These are phyloP conservation scores for Epinephelus awoara DNA, from an alignment of 2,797 vertebrate species.

Conservation along the genomic window DNA sequence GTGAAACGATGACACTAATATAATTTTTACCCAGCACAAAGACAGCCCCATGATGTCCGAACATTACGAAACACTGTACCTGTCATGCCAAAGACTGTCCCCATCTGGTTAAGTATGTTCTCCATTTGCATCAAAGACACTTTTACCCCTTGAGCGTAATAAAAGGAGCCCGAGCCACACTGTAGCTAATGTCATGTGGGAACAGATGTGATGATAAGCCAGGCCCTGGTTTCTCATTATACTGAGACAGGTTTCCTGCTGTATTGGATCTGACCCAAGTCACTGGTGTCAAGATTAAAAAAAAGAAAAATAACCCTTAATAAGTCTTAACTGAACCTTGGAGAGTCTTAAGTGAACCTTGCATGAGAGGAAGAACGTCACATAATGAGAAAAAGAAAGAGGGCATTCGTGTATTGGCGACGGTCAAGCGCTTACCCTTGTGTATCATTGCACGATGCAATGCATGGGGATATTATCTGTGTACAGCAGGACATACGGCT, in stretches of 20 bases:
- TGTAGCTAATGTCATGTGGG: slow-evolving; percentile 42
- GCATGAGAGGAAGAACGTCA: slow-evolving; percentile 17
- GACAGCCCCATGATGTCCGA: slow-evolving; percentile 55
- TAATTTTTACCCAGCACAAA: slow-evolving; percentile 44
- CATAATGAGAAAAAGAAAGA: slow-evolving; percentile 38
- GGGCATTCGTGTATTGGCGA: slow-evolving; percentile 2
- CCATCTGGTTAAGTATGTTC: slow-evolving; percentile 56
- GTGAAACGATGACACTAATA: slow-evolving; percentile 68
- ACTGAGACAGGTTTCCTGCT: slow-evolving; percentile 54
- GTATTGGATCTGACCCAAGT: slow-evolving; percentile 48
- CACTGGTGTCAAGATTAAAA: slow-evolving; percentile 44
- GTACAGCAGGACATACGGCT: slow-evolving; percentile 36
- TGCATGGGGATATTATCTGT: slow-evolving; percentile 32
- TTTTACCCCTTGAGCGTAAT: slow-evolving; percentile 36
- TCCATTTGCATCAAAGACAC: slow-evolving; percentile 53
- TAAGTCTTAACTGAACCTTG: slow-evolving; percentile 61
- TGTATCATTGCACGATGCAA: slow-evolving; percentile 26
- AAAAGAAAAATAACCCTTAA: slow-evolving; percentile 64
- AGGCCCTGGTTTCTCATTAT: slow-evolving; percentile 60
- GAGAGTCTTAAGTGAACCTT: slow-evolving; percentile 41
- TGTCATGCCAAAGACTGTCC: slow-evolving; percentile 55
- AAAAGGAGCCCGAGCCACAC: slow-evolving; percentile 46
- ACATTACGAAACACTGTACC: slow-evolving; percentile 63
- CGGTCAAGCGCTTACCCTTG: slow-evolving; percentile 25
- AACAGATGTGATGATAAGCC: slow-evolving; percentile 56